Percentiles rank a stretch among this genome's conserved stretches.
Evolutionary conservation across 2,113 vertebrate genomes (phyloP).

Genomic region (Urocynchramus pylzowi): DNA sequence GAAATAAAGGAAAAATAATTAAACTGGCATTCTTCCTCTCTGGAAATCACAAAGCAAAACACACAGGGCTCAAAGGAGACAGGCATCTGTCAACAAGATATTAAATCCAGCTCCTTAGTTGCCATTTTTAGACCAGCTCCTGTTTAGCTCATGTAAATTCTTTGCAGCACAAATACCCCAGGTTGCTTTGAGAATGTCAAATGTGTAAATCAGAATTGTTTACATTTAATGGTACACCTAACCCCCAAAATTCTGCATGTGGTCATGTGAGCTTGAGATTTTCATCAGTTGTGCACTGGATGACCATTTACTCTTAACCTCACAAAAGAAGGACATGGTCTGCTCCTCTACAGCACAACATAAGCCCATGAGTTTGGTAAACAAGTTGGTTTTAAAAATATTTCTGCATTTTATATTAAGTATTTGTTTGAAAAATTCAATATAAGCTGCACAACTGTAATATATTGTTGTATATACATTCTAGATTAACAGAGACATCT

Average conservation of each 20-base stretch:
- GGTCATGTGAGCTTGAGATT: background rate
- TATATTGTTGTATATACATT: background rate
- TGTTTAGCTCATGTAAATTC: background rate
- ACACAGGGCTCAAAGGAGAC: constrained; percentile 59
- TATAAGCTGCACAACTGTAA: background rate
- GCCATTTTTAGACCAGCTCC: constrained; percentile 15
- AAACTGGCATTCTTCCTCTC: constrained; percentile 57
- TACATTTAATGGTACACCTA: background rate
- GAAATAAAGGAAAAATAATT: constrained; percentile 44
- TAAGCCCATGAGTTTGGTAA: background rate
- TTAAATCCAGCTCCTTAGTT: constrained; percentile 31
- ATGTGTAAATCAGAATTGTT: fast-evolving
- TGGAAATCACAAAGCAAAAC: constrained; percentile 68
- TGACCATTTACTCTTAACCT: background rate
- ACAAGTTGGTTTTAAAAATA: background rate
- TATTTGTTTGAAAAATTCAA: background rate
- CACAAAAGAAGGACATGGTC: background rate
- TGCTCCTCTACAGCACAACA: background rate
- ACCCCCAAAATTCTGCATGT: background rate
- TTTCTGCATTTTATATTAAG: background rate
- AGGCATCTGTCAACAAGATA: constrained; percentile 66
- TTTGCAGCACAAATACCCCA: background rate
- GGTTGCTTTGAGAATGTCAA: background rate
- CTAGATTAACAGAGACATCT: background rate
- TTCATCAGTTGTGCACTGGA: background rate